Base-by-base conservation (phyloP, 2,888 invertebrate genomes). In the Xestia xanthographa region DNA sequence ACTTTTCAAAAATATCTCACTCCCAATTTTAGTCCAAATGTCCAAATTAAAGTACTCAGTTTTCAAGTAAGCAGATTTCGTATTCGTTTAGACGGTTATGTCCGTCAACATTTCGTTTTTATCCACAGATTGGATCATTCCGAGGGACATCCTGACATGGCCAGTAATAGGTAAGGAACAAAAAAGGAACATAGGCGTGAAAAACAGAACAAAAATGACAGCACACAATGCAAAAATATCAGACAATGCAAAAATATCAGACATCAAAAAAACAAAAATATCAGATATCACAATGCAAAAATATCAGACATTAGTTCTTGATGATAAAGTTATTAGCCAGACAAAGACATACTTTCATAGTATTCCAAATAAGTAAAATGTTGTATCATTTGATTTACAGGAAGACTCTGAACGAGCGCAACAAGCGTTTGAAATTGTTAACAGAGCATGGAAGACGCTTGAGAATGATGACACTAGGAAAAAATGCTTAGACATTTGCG, bases 371-470 rank as follows among this genome's bases (percentile, higher is more conserved):
- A 63, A 70, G 41, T 85, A 69, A 81, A n/a, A 75, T 58, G 22
- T 72, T 58, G n/a, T 74, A 29, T 77, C 5, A 63, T 90, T 87
- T 91, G 74, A 79, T 80, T 96, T 96, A 8, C 98, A 98, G 96
- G 99, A 99, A 96, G 99, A 99, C 94, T 97, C 97, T 45, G 99
- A 99, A 77, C 97, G 99, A 93, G 99, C 99, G 3, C 99, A 99
- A 93, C 97, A 98, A 92, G 98, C 98, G 65, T 99, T 99, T 93
- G 99, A 99, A 96, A 98, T 99, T 91, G 98, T 99, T 68, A 99
- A 99, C 93, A 98, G 98, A 92, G 98, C 99, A 1, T 99, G 99
- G 98, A 99, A 99, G 96, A 98, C 98, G 3, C 95, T 99, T 90
- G 99, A 99, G 95, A 98, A 98, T 96, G 99, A 99, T 89, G 98